Evolutionary conservation across 2,888 invertebrate genomes (phyloP), one percentile per base, ranked within the genome.

Genomic region (Diloba caeruleocephala): DNA sequence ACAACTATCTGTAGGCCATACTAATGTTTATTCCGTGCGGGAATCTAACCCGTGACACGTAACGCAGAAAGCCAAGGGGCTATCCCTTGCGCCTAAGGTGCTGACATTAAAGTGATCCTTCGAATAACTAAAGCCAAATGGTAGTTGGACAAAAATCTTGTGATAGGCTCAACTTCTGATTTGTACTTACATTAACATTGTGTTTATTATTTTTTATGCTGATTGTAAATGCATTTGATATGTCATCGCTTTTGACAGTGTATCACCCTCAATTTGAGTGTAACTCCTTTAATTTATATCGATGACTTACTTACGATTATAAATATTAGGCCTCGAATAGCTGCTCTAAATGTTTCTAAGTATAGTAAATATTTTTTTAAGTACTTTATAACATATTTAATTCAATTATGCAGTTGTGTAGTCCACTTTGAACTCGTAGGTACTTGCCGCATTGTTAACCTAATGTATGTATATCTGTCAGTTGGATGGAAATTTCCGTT

Each of bases 231-330:
- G 0, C 3, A 41, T 44, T 26, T n/a, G n/a, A n/a, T 0, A 37
- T 17, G 39, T 41, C 5, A 29, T 5, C 12, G 56, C 23, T 9
- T 13, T 19, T 39, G 1, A 41, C 17, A 43, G 5, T 10, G 39
- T 50, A 57, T 13, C 23, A 6, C 26, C 26, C 3, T 28, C 13
- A 32, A 36, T 36, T 34, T 33, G 44, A 49, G 15, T 65, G 33
- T 44, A 49, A 37, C 0, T 41, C 13, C n/a, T 15, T 26, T 1
- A 13, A 52, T 36, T 14, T 61, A 61, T 3, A 25, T 43, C 8
- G 61, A 65, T 36, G 52, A 52, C 7, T 31, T 59, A 66, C 60
- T 66, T 66, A 62, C 61, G n/a, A 41, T 32, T 60, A 43, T 46
- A 39, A 26, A 34, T 59, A 41, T 46, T 61, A 66, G 61, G 62